Evolutionary conservation across 2,797 vertebrate genomes (phyloP).

Genomic region (Sebastolobus alascanus): DNA sequence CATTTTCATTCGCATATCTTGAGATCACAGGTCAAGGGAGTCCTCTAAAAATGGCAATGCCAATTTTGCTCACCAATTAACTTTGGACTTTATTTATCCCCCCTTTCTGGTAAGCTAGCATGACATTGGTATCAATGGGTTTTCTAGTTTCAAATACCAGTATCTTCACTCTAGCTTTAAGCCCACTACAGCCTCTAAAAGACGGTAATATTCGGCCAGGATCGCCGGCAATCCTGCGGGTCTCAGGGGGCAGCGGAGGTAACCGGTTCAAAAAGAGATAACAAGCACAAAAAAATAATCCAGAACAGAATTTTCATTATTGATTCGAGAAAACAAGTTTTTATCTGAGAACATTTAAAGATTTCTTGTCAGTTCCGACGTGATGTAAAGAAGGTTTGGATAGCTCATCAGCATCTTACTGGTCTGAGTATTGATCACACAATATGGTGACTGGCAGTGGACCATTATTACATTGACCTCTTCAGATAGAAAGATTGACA

Average conservation of each 20-base stretch:
- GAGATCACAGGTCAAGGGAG: too few species aligned
- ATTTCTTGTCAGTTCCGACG: not conserved
- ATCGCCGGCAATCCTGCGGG: accelerated
- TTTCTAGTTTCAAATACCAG: too few species aligned
- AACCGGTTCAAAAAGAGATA: not conserved
- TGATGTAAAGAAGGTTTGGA: not conserved
- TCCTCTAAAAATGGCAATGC: too few species aligned
- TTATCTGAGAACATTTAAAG: not conserved
- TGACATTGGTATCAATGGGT: too few species aligned
- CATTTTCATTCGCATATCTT: too few species aligned
- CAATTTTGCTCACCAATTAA: too few species aligned
- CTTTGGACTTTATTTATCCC: too few species aligned
- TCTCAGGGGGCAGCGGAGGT: not conserved
- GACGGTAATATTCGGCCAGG: accelerated
- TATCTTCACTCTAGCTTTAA: too few species aligned
- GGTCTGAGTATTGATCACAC: slow-evolving; percentile 11
- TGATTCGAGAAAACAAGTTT: not conserved
- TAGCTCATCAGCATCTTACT: not conserved
- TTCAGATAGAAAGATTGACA: not conserved
- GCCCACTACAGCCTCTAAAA: too few species aligned
- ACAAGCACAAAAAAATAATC: not conserved
- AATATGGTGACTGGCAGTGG: not conserved
- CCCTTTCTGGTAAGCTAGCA: too few species aligned
- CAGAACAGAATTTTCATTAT: not conserved
- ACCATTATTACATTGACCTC: not conserved